Evolutionary conservation across 2,113 vertebrate species (phyloP), one percentile per base, ranked within the genome.

Genomic region (Amblyornis subalaris): DNA sequence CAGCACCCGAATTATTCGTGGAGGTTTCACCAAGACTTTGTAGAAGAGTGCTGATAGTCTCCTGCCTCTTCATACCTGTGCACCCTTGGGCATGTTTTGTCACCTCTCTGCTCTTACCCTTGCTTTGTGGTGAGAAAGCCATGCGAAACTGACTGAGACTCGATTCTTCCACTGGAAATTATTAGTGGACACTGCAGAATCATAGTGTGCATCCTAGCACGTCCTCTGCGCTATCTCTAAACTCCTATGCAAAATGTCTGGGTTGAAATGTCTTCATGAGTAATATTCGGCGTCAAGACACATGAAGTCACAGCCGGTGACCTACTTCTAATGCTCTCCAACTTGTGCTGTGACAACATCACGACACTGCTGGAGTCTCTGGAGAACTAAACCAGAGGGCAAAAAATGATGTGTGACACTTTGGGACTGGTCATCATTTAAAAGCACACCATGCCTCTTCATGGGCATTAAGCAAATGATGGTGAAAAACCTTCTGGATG

Each of bases 321-420:
- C 94, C 91, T 94, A 95, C 79, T 95, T 95, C 47, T 69, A 58
- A 60, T 26, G 35, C 60, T 76, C 58, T 88, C 58, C 75, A 91
- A 29, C 75, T 94, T 80, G 47, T 44, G 78, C 75, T 5, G 9
- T 75, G 75, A 91, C 89, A 89, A 91, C 48, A 85, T 38, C 50
- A 64, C 0, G 2, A 42, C 0, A 3, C 26, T 7, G 28, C 50
- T 83, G 21, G 85, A 75, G 58, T 82, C 89, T 76, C 86, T 85
- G 54, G 55, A 85, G 75, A 88, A 36, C 38, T 79, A 90, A 89
- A 91, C 36, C 36, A 64, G 67, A 73, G 77, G 24, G 25, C 35
- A 19, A 9, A 54, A 92, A 94, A 74, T 1, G 1, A 51, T 48
- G 60, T 50, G 26, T 55, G 71, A 87, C 47, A 70, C 36, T 79